Conservation (phyloP, 2,888 invertebrate genomes). For the Amphipyra berbera region DNA sequence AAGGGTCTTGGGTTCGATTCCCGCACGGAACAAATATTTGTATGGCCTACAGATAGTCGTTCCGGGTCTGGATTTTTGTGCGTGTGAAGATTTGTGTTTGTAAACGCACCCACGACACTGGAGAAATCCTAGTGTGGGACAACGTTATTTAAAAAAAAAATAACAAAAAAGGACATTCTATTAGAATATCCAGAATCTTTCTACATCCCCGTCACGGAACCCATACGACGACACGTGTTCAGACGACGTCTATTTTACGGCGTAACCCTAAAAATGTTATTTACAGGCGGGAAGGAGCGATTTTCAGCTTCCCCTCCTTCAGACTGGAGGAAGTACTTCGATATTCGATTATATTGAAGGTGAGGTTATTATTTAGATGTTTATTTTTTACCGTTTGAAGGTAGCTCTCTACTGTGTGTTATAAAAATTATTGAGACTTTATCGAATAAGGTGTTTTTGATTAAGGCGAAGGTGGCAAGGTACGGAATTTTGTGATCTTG, state of each 20-base stretch:
- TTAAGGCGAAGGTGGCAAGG: conserved; percentile 15
- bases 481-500: conserved; percentile 5
- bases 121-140: no score
- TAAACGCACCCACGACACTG: no score
- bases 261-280: conserved; percentile 76
- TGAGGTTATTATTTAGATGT: conserved; percentile 53
- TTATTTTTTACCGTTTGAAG: conserved; percentile 51
- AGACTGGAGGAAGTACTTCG: conserved; percentile 62
- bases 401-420: conserved; percentile 16
- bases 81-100: no score
- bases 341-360: conserved; percentile 62
- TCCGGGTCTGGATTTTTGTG: no score
- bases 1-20: no score
- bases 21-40: no score
- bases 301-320: conserved; percentile 69
- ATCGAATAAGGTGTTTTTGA: conserved; percentile 31
- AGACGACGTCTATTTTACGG: conserved; percentile 74
- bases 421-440: conserved; percentile 41
- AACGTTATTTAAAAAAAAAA: no score
- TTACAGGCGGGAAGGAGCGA: conserved; percentile 76
- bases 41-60: no score
- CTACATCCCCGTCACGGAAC: conserved; percentile 43
- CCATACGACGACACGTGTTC: conserved; percentile 69
- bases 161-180: no score
- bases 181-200: conserved; percentile 25